Evolutionary conservation across 2,888 invertebrate species (phyloP).

Genomic region (Melitaea athalia): DNA sequence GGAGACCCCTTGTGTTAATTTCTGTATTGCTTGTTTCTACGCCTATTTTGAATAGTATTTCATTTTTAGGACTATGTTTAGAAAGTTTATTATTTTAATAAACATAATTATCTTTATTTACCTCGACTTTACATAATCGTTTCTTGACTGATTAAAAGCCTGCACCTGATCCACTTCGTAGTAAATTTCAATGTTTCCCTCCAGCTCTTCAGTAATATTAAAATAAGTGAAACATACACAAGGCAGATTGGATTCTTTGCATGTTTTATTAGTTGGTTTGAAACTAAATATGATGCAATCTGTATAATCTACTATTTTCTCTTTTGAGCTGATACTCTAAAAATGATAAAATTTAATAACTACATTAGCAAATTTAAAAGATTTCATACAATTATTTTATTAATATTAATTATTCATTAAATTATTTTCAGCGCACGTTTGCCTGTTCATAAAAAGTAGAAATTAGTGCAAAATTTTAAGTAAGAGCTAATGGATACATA

Average conservation of each 20-base stretch:
- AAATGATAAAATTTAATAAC: not conserved
- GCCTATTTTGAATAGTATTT: too few relatives aligned
- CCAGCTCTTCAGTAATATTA: conserved; percentile 20
- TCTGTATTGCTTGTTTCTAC: too few relatives aligned
- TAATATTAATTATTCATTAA: too few relatives aligned
- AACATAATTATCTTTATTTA: conserved; percentile 7
- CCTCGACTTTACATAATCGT: conserved; percentile 33
- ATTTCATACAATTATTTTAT: too few relatives aligned
- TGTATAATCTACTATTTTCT: conserved; percentile 25
- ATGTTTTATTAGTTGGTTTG: not conserved
- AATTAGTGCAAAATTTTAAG: too few relatives aligned
- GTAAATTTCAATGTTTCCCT: conserved; percentile 31
- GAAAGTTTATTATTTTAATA: too few relatives aligned
- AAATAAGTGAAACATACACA: conserved; percentile 15
- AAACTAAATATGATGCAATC: conserved; percentile 10
- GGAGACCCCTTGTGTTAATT: too few relatives aligned
- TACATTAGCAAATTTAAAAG: not conserved
- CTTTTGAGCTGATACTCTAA: conserved; percentile 9
- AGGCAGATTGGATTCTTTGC: conserved; percentile 8
- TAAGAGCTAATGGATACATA: too few relatives aligned
- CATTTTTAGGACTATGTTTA: too few relatives aligned
- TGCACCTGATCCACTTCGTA: conserved; percentile 40
- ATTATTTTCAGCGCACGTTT: too few relatives aligned
- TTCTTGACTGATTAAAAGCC: conserved; percentile 27
- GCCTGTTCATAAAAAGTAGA: too few relatives aligned